Evolutionary conservation across 2,888 invertebrate species (phyloP), one percentile per base, ranked within the genome.

Genomic region (Germaria angustata): DNA sequence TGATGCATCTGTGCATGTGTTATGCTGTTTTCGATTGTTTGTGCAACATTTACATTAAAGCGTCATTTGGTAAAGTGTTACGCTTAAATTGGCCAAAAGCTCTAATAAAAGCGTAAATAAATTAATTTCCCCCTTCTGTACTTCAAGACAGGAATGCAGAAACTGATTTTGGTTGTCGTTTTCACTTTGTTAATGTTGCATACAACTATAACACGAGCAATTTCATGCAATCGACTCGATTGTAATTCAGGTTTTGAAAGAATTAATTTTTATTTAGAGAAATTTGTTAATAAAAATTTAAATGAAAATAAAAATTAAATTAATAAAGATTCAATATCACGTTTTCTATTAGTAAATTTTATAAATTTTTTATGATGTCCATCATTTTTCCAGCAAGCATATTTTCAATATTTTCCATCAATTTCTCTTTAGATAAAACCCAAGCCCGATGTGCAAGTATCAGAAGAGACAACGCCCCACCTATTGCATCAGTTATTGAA

Each of bases 31-130:
- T 63, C 59, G 81, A 63, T 77, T 63, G 66, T 82, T 66, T 82
- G 83, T 68, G 82, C 77, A 72, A 81, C 76, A 84, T 83, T 84
- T 78, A 55, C 77, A 75, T 68, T 57, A 65, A 69, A 79, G 81
- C 59, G 78, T 79, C 71, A 76, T 78, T 81, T 80, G 51, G 73
- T 36, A 39, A 63, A 75, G 55, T 72, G 81, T 65, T 84, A 80
- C 66, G 72, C 78, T 80, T 72, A 75, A 81, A 77, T 76, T 72
- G 77, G 59, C 46, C 51, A 75, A 75, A 63, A 79, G 22, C 51
- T 57, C 6, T 49, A 65, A 65, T 71, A 79, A 79, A 65, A 65
- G 65, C 76, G 71, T 76, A 81, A 78, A 85, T 85, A 79, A 80
- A 80, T 76, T 69, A 81, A 80, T 75, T 84, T 65, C 84, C 85